Percentiles rank a stretch among this genome's conserved stretches.
Evolutionary conservation across 2,888 invertebrate genomes (phyloP).

Genomic region (Choristoneura rosaceana): DNA sequence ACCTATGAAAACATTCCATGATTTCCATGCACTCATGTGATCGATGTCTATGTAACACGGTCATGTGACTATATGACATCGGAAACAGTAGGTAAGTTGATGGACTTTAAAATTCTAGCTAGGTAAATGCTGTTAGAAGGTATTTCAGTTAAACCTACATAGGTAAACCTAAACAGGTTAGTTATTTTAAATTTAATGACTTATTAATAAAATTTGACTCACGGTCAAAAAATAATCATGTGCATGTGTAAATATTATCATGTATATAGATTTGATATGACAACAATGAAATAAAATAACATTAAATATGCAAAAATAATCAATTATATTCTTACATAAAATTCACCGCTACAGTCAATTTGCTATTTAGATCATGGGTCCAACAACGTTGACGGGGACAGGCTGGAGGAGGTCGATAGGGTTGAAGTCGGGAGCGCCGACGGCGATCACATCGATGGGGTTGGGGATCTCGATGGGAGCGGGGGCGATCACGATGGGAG

Average conservation of each 20-base stretch:
- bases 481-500: slow-evolving; percentile 49
- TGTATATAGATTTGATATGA: background rate
- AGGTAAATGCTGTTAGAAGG: background rate
- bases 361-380: slow-evolving; percentile 18
- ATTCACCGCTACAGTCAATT: slow-evolving; percentile 2
- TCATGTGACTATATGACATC: background rate
- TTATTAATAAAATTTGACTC: too few relatives aligned
- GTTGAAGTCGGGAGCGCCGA: slow-evolving; percentile 44
- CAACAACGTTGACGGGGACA: slow-evolving; percentile 42
- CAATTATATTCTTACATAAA: slow-evolving; percentile 31
- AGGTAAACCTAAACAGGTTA: too few relatives aligned
- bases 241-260: too few relatives aligned
- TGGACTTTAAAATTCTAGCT: background rate
- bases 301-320: slow-evolving; percentile 5
- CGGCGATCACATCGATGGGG: slow-evolving; percentile 45
- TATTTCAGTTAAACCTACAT: background rate
- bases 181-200: too few relatives aligned
- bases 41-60: background rate
- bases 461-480: slow-evolving; percentile 42
- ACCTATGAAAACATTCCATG: slow-evolving; percentile 20
- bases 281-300: background rate
- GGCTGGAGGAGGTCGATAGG: slow-evolving; percentile 48
- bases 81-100: background rate
- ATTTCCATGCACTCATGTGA: slow-evolving; percentile 16
- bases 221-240: too few relatives aligned